Percentiles rank a stretch among this genome's conserved stretches.
Evolutionary conservation across 1,140 invertebrate genomes (phyloP).

Genomic region (Drosophila novamexicana): DNA sequence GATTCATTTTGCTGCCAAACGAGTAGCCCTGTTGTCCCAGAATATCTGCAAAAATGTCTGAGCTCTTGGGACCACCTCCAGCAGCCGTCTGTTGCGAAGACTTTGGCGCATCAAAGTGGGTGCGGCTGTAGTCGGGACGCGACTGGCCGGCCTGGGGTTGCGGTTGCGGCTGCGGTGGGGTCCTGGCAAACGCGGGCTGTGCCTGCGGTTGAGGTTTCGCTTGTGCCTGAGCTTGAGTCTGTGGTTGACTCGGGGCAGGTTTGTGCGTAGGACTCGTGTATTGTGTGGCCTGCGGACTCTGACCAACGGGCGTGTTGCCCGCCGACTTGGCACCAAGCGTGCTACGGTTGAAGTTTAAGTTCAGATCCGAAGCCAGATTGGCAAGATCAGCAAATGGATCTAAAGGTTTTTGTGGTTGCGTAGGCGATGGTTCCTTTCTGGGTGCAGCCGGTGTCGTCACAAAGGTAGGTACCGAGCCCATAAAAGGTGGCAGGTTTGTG

Average conservation of each 20-base stretch:
- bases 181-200: slow-evolving; percentile 47
- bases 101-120: slow-evolving; percentile 87
- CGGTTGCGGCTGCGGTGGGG: slow-evolving; percentile 22
- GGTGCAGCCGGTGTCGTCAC: slow-evolving; percentile 65
- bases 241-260: slow-evolving; percentile 40
- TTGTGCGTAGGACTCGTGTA: slow-evolving; percentile 82
- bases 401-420: slow-evolving; percentile 58
- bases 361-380: slow-evolving; percentile 82
- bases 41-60: slow-evolving; percentile 95
- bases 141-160: slow-evolving; percentile 34
- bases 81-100: slow-evolving; percentile 53
- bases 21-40: slow-evolving; percentile 95
- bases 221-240: slow-evolving; percentile 39
- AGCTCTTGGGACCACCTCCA: slow-evolving; percentile 83
- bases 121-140: slow-evolving; percentile 87
- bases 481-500: slow-evolving; percentile 50
- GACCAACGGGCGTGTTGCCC: slow-evolving; percentile 56
- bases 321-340: slow-evolving; percentile 68
- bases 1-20: slow-evolving; percentile 90
- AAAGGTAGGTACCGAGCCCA: slow-evolving; percentile 61
- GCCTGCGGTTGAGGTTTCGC: slow-evolving; percentile 29
- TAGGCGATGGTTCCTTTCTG: slow-evolving; percentile 63
- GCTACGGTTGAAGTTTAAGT: slow-evolving; percentile 78
- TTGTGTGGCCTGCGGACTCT: slow-evolving; percentile 82
- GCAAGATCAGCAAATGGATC: slow-evolving; percentile 87